These are phyloP conservation scores for Coturnix japonica DNA, from an alignment of 2,113 vertebrate species.

Conservation along the genomic window DNA sequence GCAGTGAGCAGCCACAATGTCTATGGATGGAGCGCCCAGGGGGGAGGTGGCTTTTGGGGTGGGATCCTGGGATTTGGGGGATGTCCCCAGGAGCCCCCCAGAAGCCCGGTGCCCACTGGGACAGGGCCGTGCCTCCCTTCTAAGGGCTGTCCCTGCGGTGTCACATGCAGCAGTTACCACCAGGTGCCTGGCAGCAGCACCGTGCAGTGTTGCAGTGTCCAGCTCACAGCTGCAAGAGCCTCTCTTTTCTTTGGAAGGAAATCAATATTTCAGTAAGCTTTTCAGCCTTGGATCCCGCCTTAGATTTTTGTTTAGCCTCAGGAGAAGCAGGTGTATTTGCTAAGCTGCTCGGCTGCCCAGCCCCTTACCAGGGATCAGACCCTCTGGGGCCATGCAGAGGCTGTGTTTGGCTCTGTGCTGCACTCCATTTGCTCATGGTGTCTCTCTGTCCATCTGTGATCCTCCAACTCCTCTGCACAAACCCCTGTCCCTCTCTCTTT, in stretches of 20 bases:
- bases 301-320: background rate
- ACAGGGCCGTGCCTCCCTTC: background rate
- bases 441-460: rapidly evolving
- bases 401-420: background rate
- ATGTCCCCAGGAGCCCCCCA: background rate
- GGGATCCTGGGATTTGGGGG: background rate
- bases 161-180: background rate
- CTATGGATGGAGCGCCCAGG: background rate
- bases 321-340: background rate
- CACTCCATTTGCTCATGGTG: background rate
- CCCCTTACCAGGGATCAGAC: background rate
- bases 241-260: background rate
- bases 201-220: background rate
- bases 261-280: conserved; percentile 12
- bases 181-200: background rate
- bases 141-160: background rate
- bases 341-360: background rate
- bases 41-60: background rate
- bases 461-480: background rate
- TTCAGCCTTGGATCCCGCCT: background rate
- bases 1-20: background rate
- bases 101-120: rapidly evolving
- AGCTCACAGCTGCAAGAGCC: background rate
- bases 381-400: background rate
- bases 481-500: background rate